Percentiles rank a stretch among this genome's conserved stretches.
Conservation (phyloP, 2,888 invertebrate species). For the Pseudococcus jackbeardsleyi region DNA sequence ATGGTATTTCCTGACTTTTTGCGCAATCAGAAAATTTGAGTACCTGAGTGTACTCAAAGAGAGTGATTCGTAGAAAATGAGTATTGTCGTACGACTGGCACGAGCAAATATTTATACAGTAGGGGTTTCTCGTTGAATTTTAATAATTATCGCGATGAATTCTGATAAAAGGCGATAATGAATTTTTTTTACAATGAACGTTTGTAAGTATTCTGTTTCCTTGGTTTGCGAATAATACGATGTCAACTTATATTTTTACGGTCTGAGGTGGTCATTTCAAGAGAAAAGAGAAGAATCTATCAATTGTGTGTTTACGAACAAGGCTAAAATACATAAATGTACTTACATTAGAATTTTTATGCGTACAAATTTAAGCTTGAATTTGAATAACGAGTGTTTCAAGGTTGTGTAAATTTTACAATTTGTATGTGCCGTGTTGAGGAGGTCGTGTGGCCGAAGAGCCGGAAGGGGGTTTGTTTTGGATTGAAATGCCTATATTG, state of each 20-base stretch:
- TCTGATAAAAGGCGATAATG: not conserved
- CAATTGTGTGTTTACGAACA: no score
- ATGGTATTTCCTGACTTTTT: not conserved
- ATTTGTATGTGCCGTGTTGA: not conserved
- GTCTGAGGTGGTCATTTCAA: no score
- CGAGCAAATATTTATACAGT: not conserved
- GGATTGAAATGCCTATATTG: not conserved
- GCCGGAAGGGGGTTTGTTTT: not conserved
- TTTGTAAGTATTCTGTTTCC: not conserved
- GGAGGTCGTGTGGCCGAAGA: not conserved
- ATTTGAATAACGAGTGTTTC: not conserved
- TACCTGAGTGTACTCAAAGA: not conserved
- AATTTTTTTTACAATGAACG: not conserved
- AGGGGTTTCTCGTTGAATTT: not conserved
- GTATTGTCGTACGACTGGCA: not conserved
- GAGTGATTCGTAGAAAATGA: not conserved
- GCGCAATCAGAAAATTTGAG: not conserved
- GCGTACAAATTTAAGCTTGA: not conserved
- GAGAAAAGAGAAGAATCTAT: no score
- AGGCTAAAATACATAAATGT: no score
- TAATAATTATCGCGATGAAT: not conserved
- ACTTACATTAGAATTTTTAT: no score
- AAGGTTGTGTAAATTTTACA: slow-evolving; percentile 7
- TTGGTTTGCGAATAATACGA: no score
- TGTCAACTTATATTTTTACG: no score